A percentile compares a stretch with the other conserved stretches of the same genome.
phyloP scores from a whole-genome alignment of 2,113 vertebrate genomes.

The Petrocephalus zakoni region DNA sequence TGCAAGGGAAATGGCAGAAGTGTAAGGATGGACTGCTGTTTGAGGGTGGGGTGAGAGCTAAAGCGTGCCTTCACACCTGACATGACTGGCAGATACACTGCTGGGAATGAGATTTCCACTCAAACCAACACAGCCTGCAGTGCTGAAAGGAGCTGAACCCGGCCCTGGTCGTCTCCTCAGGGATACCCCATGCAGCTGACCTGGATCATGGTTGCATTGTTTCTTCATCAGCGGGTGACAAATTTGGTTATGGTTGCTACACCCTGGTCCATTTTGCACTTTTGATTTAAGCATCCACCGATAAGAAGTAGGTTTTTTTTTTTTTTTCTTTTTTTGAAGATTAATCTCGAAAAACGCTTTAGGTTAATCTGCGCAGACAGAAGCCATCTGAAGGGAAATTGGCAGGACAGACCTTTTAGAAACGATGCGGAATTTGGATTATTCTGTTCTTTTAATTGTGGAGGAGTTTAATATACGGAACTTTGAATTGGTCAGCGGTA shows the following conservation, averaged over 20 bases:
- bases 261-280: not conserved
- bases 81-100: not conserved
- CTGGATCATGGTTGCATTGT: not conserved
- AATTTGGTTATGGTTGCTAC: not conserved
- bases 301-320: not conserved
- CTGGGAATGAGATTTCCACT: not conserved
- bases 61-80: not conserved
- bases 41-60: not conserved
- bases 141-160: not conserved
- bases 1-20: not conserved
- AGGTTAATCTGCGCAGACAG: not conserved
- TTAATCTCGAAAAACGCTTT: slow-evolving; percentile 32
- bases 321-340: slow-evolving; percentile 37
- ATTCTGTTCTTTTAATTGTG: slow-evolving; percentile 42
- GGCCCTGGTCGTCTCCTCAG: not conserved
- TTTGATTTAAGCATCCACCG: not conserved
- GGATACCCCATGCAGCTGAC: not conserved
- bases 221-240: not conserved
- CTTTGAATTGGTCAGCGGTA: slow-evolving; percentile 46
- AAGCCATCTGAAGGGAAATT: not conserved
- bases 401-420: not conserved
- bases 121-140: not conserved
- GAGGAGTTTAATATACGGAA: slow-evolving; percentile 45
- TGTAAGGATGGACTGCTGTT: not conserved
- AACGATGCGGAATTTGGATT: slow-evolving; percentile 22